phyloP scores from a whole-genome alignment of 2,113 vertebrate genomes.

The Myotis davidii region DNA sequence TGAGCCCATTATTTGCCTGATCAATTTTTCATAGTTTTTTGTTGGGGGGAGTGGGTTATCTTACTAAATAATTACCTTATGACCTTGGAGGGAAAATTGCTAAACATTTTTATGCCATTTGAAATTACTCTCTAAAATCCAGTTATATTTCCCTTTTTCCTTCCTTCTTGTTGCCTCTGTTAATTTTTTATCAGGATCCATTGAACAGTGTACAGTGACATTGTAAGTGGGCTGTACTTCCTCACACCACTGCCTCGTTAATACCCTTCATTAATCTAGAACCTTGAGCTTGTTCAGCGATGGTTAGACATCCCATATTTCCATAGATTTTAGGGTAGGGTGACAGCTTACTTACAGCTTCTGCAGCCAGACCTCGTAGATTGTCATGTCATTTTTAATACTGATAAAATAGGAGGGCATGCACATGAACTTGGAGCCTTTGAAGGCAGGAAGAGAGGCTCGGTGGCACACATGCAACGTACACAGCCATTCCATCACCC shows the following conservation, averaged over 20 bases:
- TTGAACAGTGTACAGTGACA: conserved; percentile 75
- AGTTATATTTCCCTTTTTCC: conserved; percentile 29
- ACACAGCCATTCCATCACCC: not conserved
- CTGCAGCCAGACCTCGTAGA: conserved; percentile 77
- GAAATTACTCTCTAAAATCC: conserved; percentile 24
- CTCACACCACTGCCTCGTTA: conserved; percentile 84
- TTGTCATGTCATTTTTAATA: conserved; percentile 84
- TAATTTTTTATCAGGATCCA: conserved; percentile 83
- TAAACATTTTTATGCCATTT: conserved; percentile 57
- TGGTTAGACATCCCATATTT: conserved; percentile 85
- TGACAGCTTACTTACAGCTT: conserved; percentile 84
- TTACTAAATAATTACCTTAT: conserved; percentile 60
- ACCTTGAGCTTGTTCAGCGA: conserved; percentile 82
- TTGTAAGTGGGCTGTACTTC: conserved; percentile 83
- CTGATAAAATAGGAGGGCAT: conserved; percentile 80
- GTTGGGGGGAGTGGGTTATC: not conserved
- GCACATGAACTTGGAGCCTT: conserved; percentile 66
- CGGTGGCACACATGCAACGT: not conserved
- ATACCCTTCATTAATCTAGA: conserved; percentile 87
- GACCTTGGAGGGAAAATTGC: conserved; percentile 50
- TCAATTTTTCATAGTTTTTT: conserved; percentile 53
- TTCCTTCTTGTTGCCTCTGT: conserved; percentile 72
- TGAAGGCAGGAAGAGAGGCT: conserved; percentile 43
- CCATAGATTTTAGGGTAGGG: conserved; percentile 71
- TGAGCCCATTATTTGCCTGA: conserved; percentile 61